Conservation (phyloP, 2,113 vertebrate genomes). For the Saccopteryx bilineata region DNA sequence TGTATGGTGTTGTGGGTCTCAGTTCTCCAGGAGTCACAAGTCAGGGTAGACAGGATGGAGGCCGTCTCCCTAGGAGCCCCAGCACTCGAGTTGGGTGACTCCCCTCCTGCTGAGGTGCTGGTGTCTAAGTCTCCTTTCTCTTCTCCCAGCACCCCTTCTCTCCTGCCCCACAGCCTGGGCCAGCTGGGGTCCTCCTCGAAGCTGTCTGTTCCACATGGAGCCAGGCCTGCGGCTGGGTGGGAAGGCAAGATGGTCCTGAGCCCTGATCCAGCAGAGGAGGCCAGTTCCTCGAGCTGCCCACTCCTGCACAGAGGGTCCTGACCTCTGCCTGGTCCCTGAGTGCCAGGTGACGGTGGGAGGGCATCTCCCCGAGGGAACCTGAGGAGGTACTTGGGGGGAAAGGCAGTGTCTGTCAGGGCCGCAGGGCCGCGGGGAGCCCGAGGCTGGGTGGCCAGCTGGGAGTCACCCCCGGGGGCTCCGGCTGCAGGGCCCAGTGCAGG, state of each 20-base stretch:
- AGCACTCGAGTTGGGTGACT: not conserved
- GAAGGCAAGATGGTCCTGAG: not conserved
- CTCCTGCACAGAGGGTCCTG: not conserved
- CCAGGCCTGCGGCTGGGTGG: conserved; percentile 31
- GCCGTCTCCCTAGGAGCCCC: conserved; percentile 50
- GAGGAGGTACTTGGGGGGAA: conserved; percentile 89
- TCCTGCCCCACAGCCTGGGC: conserved; percentile 24
- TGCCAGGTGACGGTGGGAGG: not conserved
- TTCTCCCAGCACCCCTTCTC: conserved; percentile 53
- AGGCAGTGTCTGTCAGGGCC: conserved; percentile 66
- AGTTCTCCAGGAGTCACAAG: conserved; percentile 49
- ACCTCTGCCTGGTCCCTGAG: not conserved
- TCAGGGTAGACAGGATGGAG: conserved; percentile 66
- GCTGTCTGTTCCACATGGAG: not conserved
- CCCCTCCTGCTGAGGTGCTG: not conserved
- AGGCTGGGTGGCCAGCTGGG: not conserved
- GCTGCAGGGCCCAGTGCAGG: not conserved
- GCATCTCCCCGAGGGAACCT: conserved; percentile 81
- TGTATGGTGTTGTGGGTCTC: conserved; percentile 34
- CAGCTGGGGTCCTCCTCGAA: conserved; percentile 1
- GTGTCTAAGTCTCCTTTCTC: conserved; percentile 21
- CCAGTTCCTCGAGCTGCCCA: not conserved
- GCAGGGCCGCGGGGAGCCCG: not conserved
- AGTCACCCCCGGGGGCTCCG: not conserved
- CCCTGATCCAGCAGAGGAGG: not conserved